These are phyloP conservation scores for Corythornis vintsioides DNA, from an alignment of 2,113 vertebrate genomes.

Conservation along the genomic window DNA sequence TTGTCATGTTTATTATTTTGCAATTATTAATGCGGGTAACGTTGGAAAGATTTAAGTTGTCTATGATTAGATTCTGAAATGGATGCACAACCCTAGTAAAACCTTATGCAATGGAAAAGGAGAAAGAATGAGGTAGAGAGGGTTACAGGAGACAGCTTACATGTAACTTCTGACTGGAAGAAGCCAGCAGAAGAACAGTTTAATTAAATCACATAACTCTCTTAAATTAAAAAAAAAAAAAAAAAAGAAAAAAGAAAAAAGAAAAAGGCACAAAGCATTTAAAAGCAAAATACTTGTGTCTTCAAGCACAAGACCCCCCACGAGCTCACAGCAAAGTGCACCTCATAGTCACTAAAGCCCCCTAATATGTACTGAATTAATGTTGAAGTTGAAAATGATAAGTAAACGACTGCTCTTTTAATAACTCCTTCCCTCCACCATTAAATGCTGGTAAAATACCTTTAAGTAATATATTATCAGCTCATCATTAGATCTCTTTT, in stretches of 20 bases:
- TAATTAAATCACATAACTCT: constrained; percentile 28
- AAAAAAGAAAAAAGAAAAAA: neutral
- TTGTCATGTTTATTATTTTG: constrained; percentile 76
- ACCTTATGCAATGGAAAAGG: neutral
- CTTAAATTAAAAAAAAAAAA: neutral
- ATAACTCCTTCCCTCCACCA: constrained; percentile 3
- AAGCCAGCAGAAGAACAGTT: neutral
- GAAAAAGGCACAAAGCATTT: neutral
- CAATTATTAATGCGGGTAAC: constrained; percentile 48
- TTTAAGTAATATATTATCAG: neutral
- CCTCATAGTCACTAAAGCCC: neutral
- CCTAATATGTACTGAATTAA: neutral
- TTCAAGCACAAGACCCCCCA: constrained; percentile 32
- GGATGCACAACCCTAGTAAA: neutral
- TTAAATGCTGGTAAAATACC: constrained; percentile 24
- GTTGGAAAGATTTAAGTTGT: constrained; percentile 62
- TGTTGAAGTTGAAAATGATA: neutral
- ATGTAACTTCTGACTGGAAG: neutral
- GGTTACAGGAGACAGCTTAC: neutral
- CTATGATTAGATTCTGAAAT: constrained; percentile 49
- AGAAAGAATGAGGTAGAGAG: neutral
- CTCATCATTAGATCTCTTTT: constrained; percentile 19
- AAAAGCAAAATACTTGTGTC: constrained; percentile 47
- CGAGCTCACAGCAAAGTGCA: neutral
- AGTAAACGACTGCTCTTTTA: constrained; percentile 13